Evolutionary conservation across 1,140 invertebrate genomes (phyloP), one percentile per base, ranked within the genome.

Genomic region (Diploscapter pachys): DNA sequence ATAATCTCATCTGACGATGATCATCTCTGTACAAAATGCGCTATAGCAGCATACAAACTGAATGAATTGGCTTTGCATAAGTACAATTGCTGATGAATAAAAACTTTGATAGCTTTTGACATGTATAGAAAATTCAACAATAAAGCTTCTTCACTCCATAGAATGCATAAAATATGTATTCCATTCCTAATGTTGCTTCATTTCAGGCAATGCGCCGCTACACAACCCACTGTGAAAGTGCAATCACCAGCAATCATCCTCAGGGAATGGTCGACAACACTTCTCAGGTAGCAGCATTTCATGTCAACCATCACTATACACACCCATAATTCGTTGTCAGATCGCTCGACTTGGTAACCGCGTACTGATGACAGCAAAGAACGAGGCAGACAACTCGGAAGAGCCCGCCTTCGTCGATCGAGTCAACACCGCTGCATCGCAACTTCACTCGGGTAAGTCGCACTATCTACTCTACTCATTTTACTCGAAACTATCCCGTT

Each of bases 381-480:
- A 96, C 83, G 96, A 99, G 87, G 93, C 93, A 59, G 96, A 98
- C 79, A 99, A 99, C 87, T 96, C 93, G 4, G 96, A 99, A 86
- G 96, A 99, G 89, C 91, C 92, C 0, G 87, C 89, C 13, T 99
- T 95, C 87, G 93, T 95, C 13, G 90, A 91, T 31, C 90, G 92
- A 69, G 90, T 99, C 0, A 92, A 92, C 82, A 87, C 89, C 13
- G 92, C 95, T 13, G 91, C 93, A 4, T 90, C 92, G 81, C 87
- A 90, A 64, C 88, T 99, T 64, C 93, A 97, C 88, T 89, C 90
- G 72, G 89, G 92, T 93, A 71, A 79, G 81, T 72, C 31, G 31
- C 31, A 31, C 31, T 31, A 31, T 31, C 31, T 31, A 31, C 31
- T 31, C 31, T 31, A 31, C 31, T 31, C 31, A 31, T 31, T 31